Evolutionary conservation across 2,888 invertebrate genomes (phyloP), one percentile per base, ranked within the genome.

Genomic region (Spisula solida): DNA sequence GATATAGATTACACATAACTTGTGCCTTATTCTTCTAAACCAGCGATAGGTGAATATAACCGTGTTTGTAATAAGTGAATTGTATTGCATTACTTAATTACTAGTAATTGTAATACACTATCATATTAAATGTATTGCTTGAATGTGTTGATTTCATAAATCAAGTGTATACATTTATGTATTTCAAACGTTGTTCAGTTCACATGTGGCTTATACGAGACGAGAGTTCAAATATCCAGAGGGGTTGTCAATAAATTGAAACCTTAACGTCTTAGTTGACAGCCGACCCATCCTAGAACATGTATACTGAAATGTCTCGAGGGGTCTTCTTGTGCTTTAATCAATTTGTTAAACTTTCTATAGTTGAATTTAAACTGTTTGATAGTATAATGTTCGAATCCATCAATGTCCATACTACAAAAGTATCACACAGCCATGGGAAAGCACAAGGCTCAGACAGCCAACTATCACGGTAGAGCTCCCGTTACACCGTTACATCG

Each of bases 211-310:
- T 34, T 12, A 34, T 31, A 75, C 20, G 34, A 14, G 25, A 41
- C 20, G 14, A 29, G 20, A 51, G 81, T 81, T 81, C 81, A 81
- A 75, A 55, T 56, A 60, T 29, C 82, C 70, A 25, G 47, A 10
- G 82, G 70, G 60, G 41, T 60, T 47, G 41, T 82, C 82, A 70
- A 70, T 70, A 34, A 25, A 60, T 82, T 82, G 82, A 82, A 70
- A 70, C 14, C 60, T 70, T 70, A 70, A 70, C 70, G 70, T 82
- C 25, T 70, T 6, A 47, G 41, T n/a, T 82, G 82, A 82, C 60
- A 41, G 82, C 70, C 34, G 66, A 14, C 25, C 47, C 16, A 29
- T 25, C 47, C 41, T 70, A 34, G 18, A 29, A 60, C 82, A 31
- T 82, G 47, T 34, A 82, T 70, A 66, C 82, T 66, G 82, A 41